Evolutionary conservation across 2,888 invertebrate species (phyloP).

Genomic region (Spodoptera exigua): DNA sequence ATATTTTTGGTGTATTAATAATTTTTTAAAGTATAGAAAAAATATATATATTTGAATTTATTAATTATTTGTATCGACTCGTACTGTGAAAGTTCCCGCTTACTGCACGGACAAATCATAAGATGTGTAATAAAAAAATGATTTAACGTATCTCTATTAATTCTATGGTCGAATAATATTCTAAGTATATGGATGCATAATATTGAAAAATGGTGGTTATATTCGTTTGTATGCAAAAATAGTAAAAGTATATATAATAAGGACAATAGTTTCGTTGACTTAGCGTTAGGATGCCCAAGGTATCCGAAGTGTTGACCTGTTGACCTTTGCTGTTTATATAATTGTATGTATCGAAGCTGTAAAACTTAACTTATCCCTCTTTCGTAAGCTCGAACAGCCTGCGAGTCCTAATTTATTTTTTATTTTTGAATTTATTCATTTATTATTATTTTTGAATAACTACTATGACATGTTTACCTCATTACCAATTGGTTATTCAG

Average conservation of each 20-base stretch:
- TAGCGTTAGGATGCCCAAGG: conserved; percentile 88
- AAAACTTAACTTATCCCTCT: conserved; percentile 88
- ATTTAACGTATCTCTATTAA: conserved; percentile 75
- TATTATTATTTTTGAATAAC: conserved; percentile 35
- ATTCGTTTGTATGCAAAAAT: conserved; percentile 85
- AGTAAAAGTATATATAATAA: conserved; percentile 85
- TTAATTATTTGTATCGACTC: conserved; percentile 62
- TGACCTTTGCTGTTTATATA: conserved; percentile 77
- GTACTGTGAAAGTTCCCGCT: conserved; percentile 73
- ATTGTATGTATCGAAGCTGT: conserved; percentile 73
- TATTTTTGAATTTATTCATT: conserved; percentile 30
- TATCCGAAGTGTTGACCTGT: conserved; percentile 86
- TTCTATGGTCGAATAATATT: conserved; percentile 71
- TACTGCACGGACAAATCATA: conserved; percentile 76
- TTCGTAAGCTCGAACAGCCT: conserved; percentile 67
- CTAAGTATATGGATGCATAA: conserved; percentile 81
- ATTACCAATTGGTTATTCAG: conserved; percentile 16
- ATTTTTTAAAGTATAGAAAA: conserved; percentile 53
- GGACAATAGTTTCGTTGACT: conserved; percentile 82
- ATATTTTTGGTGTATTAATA: conserved; percentile 71
- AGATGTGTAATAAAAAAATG: conserved; percentile 75
- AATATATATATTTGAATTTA: conserved; percentile 49
- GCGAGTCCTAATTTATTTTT: conserved; percentile 69
- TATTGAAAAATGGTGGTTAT: conserved; percentile 81
- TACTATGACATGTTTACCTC: conserved; percentile 61